Evolutionary conservation across 2,888 invertebrate genomes (phyloP).

Genomic region (Drosophila robusta): DNA sequence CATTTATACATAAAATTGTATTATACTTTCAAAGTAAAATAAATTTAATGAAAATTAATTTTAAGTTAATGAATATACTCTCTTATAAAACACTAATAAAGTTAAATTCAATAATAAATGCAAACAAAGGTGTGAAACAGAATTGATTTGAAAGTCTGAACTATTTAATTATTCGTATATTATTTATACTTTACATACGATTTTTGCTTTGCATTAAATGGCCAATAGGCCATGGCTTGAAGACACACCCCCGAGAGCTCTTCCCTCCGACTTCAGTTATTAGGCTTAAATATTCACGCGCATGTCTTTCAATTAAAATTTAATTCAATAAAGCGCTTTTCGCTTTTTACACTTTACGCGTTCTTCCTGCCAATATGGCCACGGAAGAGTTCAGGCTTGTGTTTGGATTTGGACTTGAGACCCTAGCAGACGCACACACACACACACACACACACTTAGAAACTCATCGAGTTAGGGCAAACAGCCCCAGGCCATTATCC

Average conservation of each 20-base stretch:
- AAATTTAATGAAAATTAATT: too few relatives aligned
- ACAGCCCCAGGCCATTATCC: conserved; percentile 30
- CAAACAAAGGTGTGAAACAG: too few relatives aligned
- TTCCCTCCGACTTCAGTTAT: background rate
- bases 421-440: background rate
- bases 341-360: conserved; percentile 23
- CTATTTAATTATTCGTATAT: too few relatives aligned
- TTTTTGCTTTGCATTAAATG: too few relatives aligned
- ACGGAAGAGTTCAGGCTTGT: background rate
- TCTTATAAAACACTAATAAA: too few relatives aligned
- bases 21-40: too few relatives aligned
- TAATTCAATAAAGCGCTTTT: conserved; percentile 75
- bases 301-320: conserved; percentile 77
- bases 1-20: too few relatives aligned
- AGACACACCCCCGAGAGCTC: background rate
- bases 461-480: background rate
- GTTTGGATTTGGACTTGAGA: conserved; percentile 2
- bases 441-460: background rate
- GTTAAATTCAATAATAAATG: too few relatives aligned
- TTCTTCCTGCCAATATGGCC: conserved; percentile 59
- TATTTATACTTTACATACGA: too few relatives aligned
- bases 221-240: background rate
- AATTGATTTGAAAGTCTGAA: too few relatives aligned
- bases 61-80: too few relatives aligned
- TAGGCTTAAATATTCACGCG: conserved; percentile 59